These are phyloP conservation scores for Odontomyia ornata DNA, from an alignment of 2,888 invertebrate genomes.

Conservation along the genomic window DNA sequence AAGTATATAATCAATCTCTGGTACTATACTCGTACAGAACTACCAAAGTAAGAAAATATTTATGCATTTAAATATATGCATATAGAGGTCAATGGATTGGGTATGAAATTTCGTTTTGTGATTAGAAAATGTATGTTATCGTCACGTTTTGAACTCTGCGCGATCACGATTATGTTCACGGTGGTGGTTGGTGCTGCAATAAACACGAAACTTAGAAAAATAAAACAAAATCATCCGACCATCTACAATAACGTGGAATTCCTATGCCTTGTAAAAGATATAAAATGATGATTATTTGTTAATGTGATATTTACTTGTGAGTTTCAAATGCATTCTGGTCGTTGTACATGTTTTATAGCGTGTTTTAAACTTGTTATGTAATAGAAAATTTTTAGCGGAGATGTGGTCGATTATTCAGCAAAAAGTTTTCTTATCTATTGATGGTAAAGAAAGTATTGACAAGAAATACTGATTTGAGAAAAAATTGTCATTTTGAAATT, in stretches of 20 bases:
- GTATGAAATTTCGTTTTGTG: constrained; percentile 36
- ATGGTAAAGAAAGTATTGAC: no score
- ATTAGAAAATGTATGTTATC: constrained; percentile 39
- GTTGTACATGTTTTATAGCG: no score
- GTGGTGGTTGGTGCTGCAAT: neutral
- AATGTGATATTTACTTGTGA: constrained; percentile 37
- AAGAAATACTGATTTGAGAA: no score
- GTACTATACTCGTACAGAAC: neutral
- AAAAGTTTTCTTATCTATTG: no score
- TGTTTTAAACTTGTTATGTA: no score
- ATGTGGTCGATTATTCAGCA: no score
- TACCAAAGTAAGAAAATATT: no score
- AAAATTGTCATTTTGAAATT: no score
- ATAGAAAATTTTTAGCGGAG: no score
- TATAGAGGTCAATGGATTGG: neutral
- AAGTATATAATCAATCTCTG: constrained; percentile 1
- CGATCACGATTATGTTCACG: constrained; percentile 26
- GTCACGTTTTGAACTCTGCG: constrained; percentile 41
- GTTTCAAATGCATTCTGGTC: constrained; percentile 16
- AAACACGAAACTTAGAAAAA: neutral
- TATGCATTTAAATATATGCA: neutral
- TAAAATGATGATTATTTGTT: constrained; percentile 38
- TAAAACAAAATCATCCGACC: no score
- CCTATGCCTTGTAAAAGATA: constrained; percentile 8
- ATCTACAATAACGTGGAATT: neutral